These are phyloP conservation scores for Lamproptera curius DNA, from an alignment of 2,888 invertebrate species.

Conservation along the genomic window DNA sequence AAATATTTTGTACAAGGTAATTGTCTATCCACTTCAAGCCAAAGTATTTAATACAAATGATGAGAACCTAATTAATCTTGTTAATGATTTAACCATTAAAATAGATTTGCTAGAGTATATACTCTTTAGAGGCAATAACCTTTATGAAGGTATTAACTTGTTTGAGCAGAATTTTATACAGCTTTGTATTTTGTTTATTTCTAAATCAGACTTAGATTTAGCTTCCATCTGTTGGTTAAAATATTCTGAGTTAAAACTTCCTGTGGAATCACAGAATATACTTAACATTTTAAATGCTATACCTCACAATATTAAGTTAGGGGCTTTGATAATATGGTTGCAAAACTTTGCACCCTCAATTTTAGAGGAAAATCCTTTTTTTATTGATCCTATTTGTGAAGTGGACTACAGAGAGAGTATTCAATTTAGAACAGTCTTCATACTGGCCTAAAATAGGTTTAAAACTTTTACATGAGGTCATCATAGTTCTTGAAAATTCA, in stretches of 20 bases:
- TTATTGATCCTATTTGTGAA: constrained; percentile 66
- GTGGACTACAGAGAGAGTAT: constrained; percentile 68
- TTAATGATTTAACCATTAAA: constrained; percentile 57
- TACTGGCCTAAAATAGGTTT: constrained; percentile 75
- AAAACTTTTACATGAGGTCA: constrained; percentile 62
- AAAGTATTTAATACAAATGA: constrained; percentile 41
- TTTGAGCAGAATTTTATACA: constrained; percentile 51
- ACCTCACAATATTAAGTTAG: constrained; percentile 62
- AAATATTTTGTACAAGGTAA: constrained; percentile 47
- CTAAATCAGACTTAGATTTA: constrained; percentile 63
- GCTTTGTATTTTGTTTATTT: constrained; percentile 55
- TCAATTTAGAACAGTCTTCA: constrained; percentile 60
- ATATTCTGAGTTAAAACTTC: constrained; percentile 51
- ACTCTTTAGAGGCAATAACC: constrained; percentile 50
- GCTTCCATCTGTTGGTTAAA: constrained; percentile 70
- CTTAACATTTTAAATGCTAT: constrained; percentile 55
- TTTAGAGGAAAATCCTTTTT: constrained; percentile 63
- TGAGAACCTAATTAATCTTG: constrained; percentile 33
- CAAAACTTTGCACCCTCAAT: constrained; percentile 63
- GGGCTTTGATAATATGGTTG: constrained; percentile 64
- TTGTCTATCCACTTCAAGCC: constrained; percentile 56
- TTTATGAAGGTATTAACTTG: constrained; percentile 49
- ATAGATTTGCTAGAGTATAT: constrained; percentile 65
- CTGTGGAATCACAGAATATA: constrained; percentile 45
- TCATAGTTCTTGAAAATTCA: constrained; percentile 52